Base-by-base conservation (phyloP, 2,113 vertebrate species). In the Dicrurus megarhynchus region DNA sequence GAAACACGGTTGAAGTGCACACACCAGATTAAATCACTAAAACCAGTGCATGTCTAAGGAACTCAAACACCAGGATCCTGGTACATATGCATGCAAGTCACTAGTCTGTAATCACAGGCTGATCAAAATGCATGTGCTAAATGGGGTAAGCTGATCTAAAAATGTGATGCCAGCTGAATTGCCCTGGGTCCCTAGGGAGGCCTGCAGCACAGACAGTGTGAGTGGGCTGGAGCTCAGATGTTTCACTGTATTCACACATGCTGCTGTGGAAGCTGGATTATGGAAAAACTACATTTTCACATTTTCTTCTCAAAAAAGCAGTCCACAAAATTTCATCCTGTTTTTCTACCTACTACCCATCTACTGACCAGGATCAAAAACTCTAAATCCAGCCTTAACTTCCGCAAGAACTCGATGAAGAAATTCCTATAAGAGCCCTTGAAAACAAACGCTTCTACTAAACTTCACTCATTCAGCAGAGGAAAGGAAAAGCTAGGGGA, bases 81-180 rank as follows among this genome's bases (percentile, higher is more conserved):
- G 14, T 71, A 16, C 37, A 74, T 26, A 53, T 10, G 42, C 55
- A 87, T 41, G 63, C 59, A 65, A 87, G 39, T 52, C 74, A 89
- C 61, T 9, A 52, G 30, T 41, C 57, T 39, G 46, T 46, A 91
- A 92, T 32, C 8, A 0, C 70, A 59, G 11, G 22, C 84, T 87
- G 52, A 94, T 83, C 57, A 95, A 95, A 95, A 89, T 57, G 53
- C 57, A 73, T 75, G 42, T 61, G 78, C 89, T 79, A 94, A 96
- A 78, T 67, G 55, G 22, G 41, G 60, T 64, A 92, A 89, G 61
- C 60, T 33, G 63, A 84, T 84, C 81, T 92, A 81, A 91, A 87
- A 94, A 79, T 7, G 42, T 83, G 83, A 70, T 42, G 42, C 75
- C 63, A 74, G 39, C 52, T 88, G 78, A 85, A 73, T 74, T 95